A percentile compares a stretch with the other conserved stretches of the same genome.
phyloP scores from a whole-genome alignment of 2,888 invertebrate species.

The Eulithis testata region DNA sequence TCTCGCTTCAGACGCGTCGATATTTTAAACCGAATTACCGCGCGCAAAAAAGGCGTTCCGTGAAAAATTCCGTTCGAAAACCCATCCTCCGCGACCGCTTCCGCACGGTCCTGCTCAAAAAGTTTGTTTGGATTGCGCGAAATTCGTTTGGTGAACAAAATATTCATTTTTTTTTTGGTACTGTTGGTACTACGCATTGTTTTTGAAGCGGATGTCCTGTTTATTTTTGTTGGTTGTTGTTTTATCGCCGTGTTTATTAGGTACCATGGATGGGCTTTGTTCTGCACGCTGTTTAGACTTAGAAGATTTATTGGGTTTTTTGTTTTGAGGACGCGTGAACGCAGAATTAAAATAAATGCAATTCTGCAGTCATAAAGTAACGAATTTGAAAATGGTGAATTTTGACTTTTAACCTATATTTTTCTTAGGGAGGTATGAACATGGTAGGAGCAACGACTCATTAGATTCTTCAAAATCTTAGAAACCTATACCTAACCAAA shows the following conservation, averaged over 20 bases:
- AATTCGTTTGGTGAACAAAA: constrained; percentile 65
- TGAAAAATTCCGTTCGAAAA: constrained; percentile 54
- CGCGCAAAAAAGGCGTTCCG: constrained; percentile 46
- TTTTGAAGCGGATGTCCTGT: constrained; percentile 70
- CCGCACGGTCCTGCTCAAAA: constrained; percentile 60
- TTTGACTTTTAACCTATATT: not conserved
- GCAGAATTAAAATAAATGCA: constrained; percentile 35
- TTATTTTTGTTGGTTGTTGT: constrained; percentile 60
- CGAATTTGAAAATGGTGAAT: not conserved
- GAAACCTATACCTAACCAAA: no score
- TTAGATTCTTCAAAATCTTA: no score
- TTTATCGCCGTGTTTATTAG: constrained; percentile 47
- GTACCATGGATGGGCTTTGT: constrained; percentile 55
- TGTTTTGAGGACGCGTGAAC: constrained; percentile 38
- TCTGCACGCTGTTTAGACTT: constrained; percentile 50
- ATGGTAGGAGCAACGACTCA: no score
- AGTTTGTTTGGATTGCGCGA: constrained; percentile 63
- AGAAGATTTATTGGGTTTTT: constrained; percentile 55
- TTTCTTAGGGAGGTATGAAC: no score
- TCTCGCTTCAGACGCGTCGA: constrained; percentile 41
- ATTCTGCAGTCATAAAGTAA: constrained; percentile 28
- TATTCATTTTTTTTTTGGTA: constrained; percentile 62
- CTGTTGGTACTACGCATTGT: constrained; percentile 64
- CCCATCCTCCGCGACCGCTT: constrained; percentile 51
- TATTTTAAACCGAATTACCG: constrained; percentile 53